Base-by-base conservation (phyloP, 1,140 invertebrate species). In the Heliconius himera region DNA sequence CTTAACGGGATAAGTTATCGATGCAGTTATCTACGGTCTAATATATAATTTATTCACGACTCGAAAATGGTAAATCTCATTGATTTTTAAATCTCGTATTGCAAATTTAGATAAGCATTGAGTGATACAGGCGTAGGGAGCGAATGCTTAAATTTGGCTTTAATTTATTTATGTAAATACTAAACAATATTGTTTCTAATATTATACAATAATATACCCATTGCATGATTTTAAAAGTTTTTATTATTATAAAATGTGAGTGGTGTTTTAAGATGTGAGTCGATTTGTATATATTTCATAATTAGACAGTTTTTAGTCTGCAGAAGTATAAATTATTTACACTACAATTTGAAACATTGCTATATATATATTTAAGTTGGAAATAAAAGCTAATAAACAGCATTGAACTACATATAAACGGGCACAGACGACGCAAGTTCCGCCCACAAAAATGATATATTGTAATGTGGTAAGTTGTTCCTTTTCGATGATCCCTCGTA, bases 401-500 rank as follows among this genome's bases (percentile, higher is more conserved):
- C 76, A 79, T 82, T 73, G 83, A 84, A 84, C 79, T 84, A 81
- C 79, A 88, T 86, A 89, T 89, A 91, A 93, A 87, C 82, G 83
- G 83, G 80, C 86, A 78, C 80, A 88, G 85, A 94, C 89, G 91
- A 88, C 85, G 89, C 86, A 91, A 94, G 93, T 91, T 94, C 91
- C 91, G 87, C 85, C 83, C 85, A 88, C 87, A 86, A 87, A 91
- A 90, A 92, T 93, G 89, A 93, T 91, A 93, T 90, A 93, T 93
- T 81, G 88, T 88, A 87, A 89, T 90, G 88, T 87, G 88, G 89
- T 89, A 91, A 88, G 87, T 88, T 84, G 88, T 86, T 88, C 86
- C 89, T 86, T 90, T 90, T 81, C 88, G 88, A 92, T 93, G 89
- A 93, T 94, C 91, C 92, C 91, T 92, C 88, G 90, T 93, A 92